Evolutionary conservation across 2,888 invertebrate genomes (phyloP).

Genomic region (Cryptocephalus primarius): DNA sequence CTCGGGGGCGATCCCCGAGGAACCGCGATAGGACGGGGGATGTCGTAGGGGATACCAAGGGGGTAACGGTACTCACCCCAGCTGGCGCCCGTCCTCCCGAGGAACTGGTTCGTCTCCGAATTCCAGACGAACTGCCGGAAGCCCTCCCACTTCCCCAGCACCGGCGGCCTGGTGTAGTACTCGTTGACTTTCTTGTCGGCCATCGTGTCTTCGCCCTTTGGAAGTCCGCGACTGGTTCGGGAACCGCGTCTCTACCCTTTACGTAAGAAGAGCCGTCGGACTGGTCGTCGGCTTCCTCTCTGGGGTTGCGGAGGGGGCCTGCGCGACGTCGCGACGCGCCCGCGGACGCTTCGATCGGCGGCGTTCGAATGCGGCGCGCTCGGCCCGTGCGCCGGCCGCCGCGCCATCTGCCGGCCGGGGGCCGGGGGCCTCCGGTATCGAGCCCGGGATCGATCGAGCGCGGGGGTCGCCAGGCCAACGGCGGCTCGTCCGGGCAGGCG

Average conservation of each 20-base stretch:
- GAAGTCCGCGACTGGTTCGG: not conserved
- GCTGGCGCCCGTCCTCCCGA: conserved; percentile 84
- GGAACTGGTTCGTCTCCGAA: conserved; percentile 81
- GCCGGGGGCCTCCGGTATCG: not conserved
- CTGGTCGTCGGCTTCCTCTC: conserved; percentile 15
- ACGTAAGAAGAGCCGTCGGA: conserved; percentile 25
- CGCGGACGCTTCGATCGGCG: conserved; percentile 19
- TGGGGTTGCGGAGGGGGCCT: conserved; percentile 16
- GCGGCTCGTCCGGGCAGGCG: no score
- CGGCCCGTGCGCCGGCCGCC: conserved; percentile 6
- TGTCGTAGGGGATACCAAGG: not conserved
- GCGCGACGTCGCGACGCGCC: conserved; percentile 22
- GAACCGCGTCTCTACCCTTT: conserved; percentile 18
- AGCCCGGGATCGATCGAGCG: no score
- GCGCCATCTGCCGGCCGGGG: conserved; percentile 3
- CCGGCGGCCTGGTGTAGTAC: conserved; percentile 70
- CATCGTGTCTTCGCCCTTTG: conserved; percentile 21
- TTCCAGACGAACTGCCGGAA: conserved; percentile 83
- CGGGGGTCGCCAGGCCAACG: no score
- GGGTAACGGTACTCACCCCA: conserved; percentile 69
- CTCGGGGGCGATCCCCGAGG: not conserved
- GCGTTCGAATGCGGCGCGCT: not conserved
- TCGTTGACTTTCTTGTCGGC: conserved; percentile 73
- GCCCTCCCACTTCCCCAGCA: conserved; percentile 75
- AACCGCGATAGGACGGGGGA: no score